Conservation (phyloP, 2,888 invertebrate genomes). For the Phyto melanocephala region DNA sequence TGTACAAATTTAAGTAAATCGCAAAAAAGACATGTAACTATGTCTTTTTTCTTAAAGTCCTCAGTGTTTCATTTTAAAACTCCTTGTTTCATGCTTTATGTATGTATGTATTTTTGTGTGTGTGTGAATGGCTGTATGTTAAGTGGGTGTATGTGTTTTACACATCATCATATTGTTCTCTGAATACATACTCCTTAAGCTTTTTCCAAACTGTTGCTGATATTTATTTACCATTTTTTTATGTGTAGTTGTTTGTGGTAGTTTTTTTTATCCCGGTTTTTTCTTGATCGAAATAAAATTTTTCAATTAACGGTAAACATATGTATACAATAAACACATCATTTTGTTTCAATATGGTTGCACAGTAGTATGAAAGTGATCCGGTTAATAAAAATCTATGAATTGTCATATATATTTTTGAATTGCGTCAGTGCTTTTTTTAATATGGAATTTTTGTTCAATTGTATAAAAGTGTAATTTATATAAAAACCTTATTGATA, state of each 20-base stretch:
- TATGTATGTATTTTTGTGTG: neutral
- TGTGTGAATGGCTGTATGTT: neutral
- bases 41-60: neutral
- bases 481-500: too few species aligned
- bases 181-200: conserved; percentile 28
- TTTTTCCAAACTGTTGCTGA: conserved; percentile 62
- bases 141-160: neutral
- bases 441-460: too few species aligned
- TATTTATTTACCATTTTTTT: conserved; percentile 55
- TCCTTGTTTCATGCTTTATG: neutral
- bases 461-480: too few species aligned
- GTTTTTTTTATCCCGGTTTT: conserved; percentile 36
- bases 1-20: neutral
- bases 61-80: neutral
- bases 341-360: too few species aligned
- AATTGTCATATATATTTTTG: too few species aligned
- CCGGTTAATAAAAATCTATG: too few species aligned
- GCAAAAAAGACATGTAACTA: neutral
- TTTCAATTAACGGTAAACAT: too few species aligned
- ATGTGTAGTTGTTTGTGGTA: too few species aligned
- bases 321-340: too few species aligned
- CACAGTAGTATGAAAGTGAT: too few species aligned
- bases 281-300: conserved; percentile 10
- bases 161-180: conserved; percentile 23
- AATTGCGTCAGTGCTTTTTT: too few species aligned